Base-by-base conservation (phyloP, 2,888 invertebrate species). In the Neuroscelio doddi region DNA sequence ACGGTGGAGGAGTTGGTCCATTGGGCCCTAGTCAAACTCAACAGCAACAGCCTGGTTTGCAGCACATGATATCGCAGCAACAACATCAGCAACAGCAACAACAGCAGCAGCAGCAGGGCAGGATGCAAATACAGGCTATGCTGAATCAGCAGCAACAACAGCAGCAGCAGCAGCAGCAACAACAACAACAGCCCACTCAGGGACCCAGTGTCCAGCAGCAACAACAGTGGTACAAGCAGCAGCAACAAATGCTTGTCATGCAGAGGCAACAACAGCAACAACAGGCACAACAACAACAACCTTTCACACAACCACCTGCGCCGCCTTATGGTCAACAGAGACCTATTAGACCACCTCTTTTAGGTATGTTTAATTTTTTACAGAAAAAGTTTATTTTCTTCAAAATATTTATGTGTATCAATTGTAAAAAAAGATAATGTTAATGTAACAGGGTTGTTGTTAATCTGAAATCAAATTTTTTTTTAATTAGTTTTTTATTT, bases 231-330 rank as follows among this genome's bases (percentile, higher is more conserved):
- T 76, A 74, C 12, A 77, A 80, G 14, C 80, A 79, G 38, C 80
- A 79, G 39, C 81, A n/a, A n/a, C n/a, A 80, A 45, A 77, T 78
- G 77, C 73, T 79, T 44, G 76, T 70, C n/a, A 74, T 76, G 68
- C 79, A 80, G 50, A 72, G 74, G 56, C 73, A 72, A 44, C 82
- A 82, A 29, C 86, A 86, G 56, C 84, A 83, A 32, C 84, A 85
- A 42, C 84, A 82, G 21, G 85, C 85, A 57, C 85, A 85, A 46
- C 85, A 81, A 47, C 80, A 82, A 14, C 86, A 87, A 74, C 84
- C 87, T 58, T 88, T 87, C 78, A 90, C 90, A 77, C 90, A 90
- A 80, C 88, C 89, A 14, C 86, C 88, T 36, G 87, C 88, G 39
- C 88, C 89, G 55, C 87, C 87, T 16, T 88, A 88, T 64, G 86